Percentiles rank a stretch among this genome's conserved stretches.
Evolutionary conservation across 2,888 invertebrate species (phyloP).

Genomic region (Polyommatus icarus): DNA sequence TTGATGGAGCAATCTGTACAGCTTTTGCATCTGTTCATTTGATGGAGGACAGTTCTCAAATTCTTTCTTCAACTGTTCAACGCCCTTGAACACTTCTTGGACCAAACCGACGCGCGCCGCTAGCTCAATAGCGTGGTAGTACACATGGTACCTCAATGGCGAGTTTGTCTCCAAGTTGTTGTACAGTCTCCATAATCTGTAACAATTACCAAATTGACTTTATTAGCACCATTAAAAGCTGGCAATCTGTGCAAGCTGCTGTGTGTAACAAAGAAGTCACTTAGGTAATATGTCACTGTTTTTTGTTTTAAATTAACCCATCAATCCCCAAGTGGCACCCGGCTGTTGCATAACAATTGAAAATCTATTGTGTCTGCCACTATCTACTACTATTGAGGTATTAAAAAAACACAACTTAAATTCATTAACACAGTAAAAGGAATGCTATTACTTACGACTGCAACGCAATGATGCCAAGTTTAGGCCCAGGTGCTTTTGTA

Average conservation of each 20-base stretch:
- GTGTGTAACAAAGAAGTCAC: too few species aligned
- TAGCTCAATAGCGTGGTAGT: constrained; percentile 93
- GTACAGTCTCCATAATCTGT: constrained; percentile 93
- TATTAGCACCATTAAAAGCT: too few species aligned
- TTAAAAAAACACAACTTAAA: not conserved
- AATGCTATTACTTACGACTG: constrained; percentile 85
- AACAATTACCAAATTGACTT: not conserved
- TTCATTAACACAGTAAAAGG: not conserved
- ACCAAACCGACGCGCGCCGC: constrained; percentile 94
- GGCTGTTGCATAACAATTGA: too few species aligned
- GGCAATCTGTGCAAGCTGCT: too few species aligned
- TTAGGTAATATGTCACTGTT: too few species aligned
- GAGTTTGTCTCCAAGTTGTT: constrained; percentile 93
- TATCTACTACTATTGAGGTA: too few species aligned
- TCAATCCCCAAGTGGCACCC: too few species aligned
- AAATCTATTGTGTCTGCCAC: too few species aligned
- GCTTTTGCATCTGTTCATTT: constrained; percentile 94
- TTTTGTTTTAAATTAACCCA: too few species aligned
- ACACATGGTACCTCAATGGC: constrained; percentile 93
- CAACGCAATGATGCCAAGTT: constrained; percentile 89
- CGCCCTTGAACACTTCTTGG: constrained; percentile 90
- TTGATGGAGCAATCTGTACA: constrained; percentile 93
- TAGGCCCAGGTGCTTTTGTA: constrained; percentile 90
- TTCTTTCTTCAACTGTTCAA: constrained; percentile 90
- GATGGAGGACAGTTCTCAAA: constrained; percentile 90